Evolutionary conservation across 1,140 invertebrate genomes (phyloP), one percentile per base, ranked within the genome.

Genomic region (Agrilus planipennis): DNA sequence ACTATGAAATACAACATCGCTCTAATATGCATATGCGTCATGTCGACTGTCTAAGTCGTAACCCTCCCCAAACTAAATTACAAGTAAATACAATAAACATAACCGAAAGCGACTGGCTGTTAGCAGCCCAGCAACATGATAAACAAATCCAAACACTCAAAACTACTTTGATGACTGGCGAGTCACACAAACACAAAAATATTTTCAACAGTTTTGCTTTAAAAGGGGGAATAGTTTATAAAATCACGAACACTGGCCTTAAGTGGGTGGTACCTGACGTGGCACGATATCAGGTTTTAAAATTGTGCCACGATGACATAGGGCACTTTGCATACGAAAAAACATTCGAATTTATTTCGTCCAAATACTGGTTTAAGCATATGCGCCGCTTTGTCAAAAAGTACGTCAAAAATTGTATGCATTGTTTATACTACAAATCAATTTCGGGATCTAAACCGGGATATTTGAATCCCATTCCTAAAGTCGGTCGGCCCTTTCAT

Each of bases 1-100:
- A n/a, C 34, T 58, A 58, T 37, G 42, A 55, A 35, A 50, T 61
- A 22, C 41, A 53, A 17, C 56, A 62, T 42, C 45, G 56, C 44
- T 25, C 41, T 30, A 43, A 38, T 4, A 25, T n/a, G 7, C 15
- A 28, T 32, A 46, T 39, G 39, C 7, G 38, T 21, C 49, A 45
- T n/a, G 47, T 46, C 6, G 46, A 49, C 27, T 45, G 42, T 15
- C 31, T 52, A 9, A 53, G 46, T 18, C 34, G 50, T n/a, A n/a
- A n/a, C n/a, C n/a, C n/a, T 6, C n/a, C n/a, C n/a, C n/a, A n/a
- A n/a, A n/a, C n/a, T n/a, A n/a, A n/a, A n/a, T n/a, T n/a, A n/a
- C n/a, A n/a, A n/a, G n/a, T n/a, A n/a, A n/a, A n/a, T n/a, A n/a
- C n/a, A n/a, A n/a, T n/a, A n/a, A n/a, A n/a, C n/a, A n/a, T n/a